Conservation (phyloP, 1,140 invertebrate genomes). For the Halotydeus destructor region DNA sequence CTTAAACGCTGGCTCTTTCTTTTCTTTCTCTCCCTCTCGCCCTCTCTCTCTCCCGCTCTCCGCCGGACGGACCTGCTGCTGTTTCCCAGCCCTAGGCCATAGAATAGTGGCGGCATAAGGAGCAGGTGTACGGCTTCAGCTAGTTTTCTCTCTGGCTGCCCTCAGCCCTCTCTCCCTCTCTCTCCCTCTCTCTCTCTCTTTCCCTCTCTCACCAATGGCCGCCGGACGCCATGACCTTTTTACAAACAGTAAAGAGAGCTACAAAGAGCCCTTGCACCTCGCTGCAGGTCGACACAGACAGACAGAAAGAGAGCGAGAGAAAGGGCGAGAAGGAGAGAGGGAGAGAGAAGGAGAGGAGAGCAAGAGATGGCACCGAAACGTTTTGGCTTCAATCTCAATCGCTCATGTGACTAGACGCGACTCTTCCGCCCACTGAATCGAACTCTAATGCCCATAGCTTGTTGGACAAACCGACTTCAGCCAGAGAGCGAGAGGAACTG, state of each 20-base stretch:
- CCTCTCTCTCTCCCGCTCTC: constrained; percentile 1
- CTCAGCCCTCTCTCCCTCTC: too few relatives aligned
- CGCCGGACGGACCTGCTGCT: neutral
- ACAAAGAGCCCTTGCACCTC: neutral
- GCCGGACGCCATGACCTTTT: too few relatives aligned
- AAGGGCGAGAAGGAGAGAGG: neutral
- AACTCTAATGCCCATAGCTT: too few relatives aligned
- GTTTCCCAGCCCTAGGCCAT: neutral
- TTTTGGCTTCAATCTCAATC: too few relatives aligned
- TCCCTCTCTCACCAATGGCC: too few relatives aligned
- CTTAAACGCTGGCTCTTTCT: too few relatives aligned
- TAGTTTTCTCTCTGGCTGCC: neutral
- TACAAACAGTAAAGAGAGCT: too few relatives aligned
- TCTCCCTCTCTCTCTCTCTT: too few relatives aligned
- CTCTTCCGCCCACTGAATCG: too few relatives aligned
- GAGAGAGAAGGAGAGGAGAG: neutral
- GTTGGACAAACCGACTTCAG: too few relatives aligned
- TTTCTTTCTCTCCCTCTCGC: neutral
- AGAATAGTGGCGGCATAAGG: neutral
- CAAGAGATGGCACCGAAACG: neutral
- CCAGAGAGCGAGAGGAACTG: too few relatives aligned
- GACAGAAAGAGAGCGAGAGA: neutral
- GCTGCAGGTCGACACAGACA: neutral
- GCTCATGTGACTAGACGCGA: too few relatives aligned
- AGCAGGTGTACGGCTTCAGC: neutral